phyloP scores from a whole-genome alignment of 2,888 invertebrate genomes.

The Tenthredo amoena region DNA sequence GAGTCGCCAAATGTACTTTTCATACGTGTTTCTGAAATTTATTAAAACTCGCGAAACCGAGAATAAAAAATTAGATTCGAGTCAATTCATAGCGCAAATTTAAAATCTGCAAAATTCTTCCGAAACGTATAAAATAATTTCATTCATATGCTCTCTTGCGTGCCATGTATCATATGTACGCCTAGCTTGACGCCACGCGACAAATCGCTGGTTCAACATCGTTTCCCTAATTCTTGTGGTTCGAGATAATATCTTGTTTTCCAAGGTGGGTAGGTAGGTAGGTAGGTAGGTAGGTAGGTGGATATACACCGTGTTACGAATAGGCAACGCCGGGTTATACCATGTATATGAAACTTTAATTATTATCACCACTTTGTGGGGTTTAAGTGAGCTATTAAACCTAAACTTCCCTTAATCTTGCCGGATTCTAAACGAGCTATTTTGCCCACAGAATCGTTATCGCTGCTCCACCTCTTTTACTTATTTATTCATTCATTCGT shows the following conservation, averaged over 20 bases:
- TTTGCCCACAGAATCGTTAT: conserved; percentile 16
- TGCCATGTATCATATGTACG: neutral
- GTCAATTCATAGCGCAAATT: no score
- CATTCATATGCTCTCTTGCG: neutral
- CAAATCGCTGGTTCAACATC: conserved; percentile 25
- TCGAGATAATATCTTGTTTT: conserved; percentile 43
- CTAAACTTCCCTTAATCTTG: conserved; percentile 46
- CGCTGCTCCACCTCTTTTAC: conserved; percentile 14
- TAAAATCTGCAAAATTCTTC: no score
- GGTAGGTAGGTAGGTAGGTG: neutral
- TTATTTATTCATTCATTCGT: neutral
- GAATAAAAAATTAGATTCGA: neutral
- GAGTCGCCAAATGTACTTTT: no score
- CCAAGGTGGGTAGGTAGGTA: conserved; percentile 24
- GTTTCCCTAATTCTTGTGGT: conserved; percentile 46
- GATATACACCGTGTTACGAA: conserved; percentile 17
- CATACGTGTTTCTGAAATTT: neutral
- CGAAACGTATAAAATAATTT: no score
- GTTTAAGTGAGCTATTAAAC: conserved; percentile 49
- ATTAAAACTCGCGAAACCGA: neutral
- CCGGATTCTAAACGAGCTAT: conserved; percentile 32
- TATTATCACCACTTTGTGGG: conserved; percentile 52
- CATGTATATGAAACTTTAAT: conserved; percentile 47
- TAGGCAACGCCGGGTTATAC: conserved; percentile 25
- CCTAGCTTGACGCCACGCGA: neutral